Evolutionary conservation across 2,113 vertebrate species (phyloP).

Genomic region (Verasper variegatus): DNA sequence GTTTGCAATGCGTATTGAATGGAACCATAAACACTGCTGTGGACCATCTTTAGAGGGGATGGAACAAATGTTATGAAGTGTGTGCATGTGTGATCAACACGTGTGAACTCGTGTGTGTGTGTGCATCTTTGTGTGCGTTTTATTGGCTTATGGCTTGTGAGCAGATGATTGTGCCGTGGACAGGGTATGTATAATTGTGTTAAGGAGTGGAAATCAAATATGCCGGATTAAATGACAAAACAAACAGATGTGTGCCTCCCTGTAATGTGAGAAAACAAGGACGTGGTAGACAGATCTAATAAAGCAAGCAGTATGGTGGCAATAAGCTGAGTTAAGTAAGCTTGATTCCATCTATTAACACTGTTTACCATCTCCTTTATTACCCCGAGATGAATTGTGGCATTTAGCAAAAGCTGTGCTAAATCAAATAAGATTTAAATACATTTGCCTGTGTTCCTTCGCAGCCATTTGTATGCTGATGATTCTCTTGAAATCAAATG

Average conservation of each 20-base stretch:
- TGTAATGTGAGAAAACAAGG: conserved; percentile 72
- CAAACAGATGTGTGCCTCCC: conserved; percentile 72
- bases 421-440: conserved; percentile 56
- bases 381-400: conserved; percentile 69
- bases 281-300: conserved; percentile 70
- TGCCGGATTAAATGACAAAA: conserved; percentile 76
- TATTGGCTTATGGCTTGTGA: conserved; percentile 31
- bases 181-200: conserved; percentile 64
- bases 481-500: conserved; percentile 19
- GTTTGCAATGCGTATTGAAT: neutral
- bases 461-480: conserved; percentile 19
- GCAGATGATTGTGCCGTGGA: conserved; percentile 41
- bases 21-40: conserved; percentile 18
- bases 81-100: neutral
- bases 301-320: conserved; percentile 69
- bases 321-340: conserved; percentile 72
- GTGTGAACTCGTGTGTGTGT: neutral
- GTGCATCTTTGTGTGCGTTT: conserved; percentile 14
- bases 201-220: conserved; percentile 75
- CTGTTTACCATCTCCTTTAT: conserved; percentile 75
- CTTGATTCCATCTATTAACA: conserved; percentile 79
- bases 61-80: neutral
- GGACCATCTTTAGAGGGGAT: conserved; percentile 6
- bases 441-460: conserved; percentile 34
- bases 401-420: conserved; percentile 53